Conservation (phyloP, 2,797 vertebrate species). For the Sciurus carolinensis region DNA sequence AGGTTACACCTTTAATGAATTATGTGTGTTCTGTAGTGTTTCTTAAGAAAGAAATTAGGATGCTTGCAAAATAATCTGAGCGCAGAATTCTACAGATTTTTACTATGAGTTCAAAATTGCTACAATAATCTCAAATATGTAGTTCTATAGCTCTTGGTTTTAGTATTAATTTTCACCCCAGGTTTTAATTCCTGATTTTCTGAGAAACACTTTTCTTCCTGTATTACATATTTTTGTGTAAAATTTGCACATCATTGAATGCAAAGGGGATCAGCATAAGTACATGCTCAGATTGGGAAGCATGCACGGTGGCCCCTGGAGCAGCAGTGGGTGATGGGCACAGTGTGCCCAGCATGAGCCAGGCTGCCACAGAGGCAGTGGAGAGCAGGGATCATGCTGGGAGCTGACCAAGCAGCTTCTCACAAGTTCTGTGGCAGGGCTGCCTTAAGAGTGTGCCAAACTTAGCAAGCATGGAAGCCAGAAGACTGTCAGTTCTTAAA, state of each 20-base stretch:
- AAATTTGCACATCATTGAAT: neutral
- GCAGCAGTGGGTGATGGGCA: neutral
- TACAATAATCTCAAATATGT: neutral
- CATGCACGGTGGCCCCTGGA: neutral
- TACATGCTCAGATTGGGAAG: neutral
- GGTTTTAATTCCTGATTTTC: slow-evolving; percentile 35
- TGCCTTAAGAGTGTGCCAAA: neutral
- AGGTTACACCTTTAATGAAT: neutral
- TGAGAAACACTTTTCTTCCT: neutral
- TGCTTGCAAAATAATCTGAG: neutral
- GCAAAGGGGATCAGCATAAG: neutral
- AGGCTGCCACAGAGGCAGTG: neutral
- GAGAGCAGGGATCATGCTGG: neutral
- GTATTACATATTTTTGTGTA: neutral
- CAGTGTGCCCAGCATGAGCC: neutral
- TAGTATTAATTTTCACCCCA: slow-evolving; percentile 27
- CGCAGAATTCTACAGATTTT: slow-evolving; percentile 8
- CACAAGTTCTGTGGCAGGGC: neutral
- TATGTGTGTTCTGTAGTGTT: neutral
- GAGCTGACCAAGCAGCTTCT: neutral
- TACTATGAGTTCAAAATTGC: slow-evolving; percentile 4
- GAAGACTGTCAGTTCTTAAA: slow-evolving; percentile 30
- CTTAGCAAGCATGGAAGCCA: slow-evolving; percentile 1
- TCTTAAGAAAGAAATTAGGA: neutral
- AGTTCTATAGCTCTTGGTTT: slow-evolving; percentile 3